Evolutionary conservation across 2,888 invertebrate genomes (phyloP), one percentile per base, ranked within the genome.

Genomic region (Perdita meconis): DNA sequence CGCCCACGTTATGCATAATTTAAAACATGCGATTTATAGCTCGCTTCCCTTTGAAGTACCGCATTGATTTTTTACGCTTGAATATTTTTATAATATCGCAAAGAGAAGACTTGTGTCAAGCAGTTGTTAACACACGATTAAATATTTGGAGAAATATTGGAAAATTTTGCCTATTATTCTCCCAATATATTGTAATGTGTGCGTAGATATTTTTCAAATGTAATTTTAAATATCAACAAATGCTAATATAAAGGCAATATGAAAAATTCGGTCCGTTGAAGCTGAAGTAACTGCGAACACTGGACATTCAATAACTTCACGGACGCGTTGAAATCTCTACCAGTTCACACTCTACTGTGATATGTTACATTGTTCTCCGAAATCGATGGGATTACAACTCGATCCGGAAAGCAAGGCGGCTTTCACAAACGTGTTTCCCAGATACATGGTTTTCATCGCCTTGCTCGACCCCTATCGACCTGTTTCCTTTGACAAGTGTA

Each of bases 301-400:
- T 34, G 50, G 56, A 55, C 57, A 63, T 69, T 79, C 51, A 53
- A 50, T 64, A 53, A 69, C 60, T 61, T 6, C 34, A 34, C 36
- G 40, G 40, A 22, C 64, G 56, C 42, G 59, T 40, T 64, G 47
- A 67, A 65, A 77, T 81, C 73, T 74, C 72, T 63, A 72, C 55
- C 70, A 82, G 67, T 83, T 86, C 84, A 81, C 78, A 76, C 68
- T 78, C 61, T 68, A 56, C 77, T 80, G 80, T 55, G 79, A 84
- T 86, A 86, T 78, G 69, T 60, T 73, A 70, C 78, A 57, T 67
- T 60, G 68, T 73, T 73, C 73, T 57, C 55, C 67, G 64, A 78
- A 66, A 78, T 73, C 81, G 81, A 72, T 66, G 61, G 72, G 81
- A 81, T 81, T 81, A 71, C 73, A 56, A 44, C 50, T 73, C 65